Percentiles rank a stretch among this genome's conserved stretches.
These are phyloP conservation scores for Ptilonorhynchus violaceus DNA, from an alignment of 2,113 vertebrate species.

Conservation along the genomic window DNA sequence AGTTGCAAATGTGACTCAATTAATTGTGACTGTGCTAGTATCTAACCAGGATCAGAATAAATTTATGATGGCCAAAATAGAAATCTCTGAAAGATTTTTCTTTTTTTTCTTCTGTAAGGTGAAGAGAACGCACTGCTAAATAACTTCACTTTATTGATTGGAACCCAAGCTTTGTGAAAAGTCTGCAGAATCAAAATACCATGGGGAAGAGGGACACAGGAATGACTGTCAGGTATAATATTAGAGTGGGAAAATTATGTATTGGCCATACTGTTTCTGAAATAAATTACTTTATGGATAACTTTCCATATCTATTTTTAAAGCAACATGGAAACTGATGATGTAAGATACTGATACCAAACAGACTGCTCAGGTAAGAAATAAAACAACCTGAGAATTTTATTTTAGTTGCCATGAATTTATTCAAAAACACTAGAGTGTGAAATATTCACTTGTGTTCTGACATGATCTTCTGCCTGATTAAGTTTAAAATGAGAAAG, in stretches of 20 bases:
- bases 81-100: neutral
- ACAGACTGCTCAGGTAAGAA: neutral
- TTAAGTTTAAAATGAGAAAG: neutral
- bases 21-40: neutral
- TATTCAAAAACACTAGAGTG: neutral
- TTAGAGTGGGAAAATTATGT: neutral
- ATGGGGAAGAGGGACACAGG: accelerated
- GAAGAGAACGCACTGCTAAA: neutral
- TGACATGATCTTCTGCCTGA: neutral
- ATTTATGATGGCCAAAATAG: neutral
- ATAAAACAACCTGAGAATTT: neutral
- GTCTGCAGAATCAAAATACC: neutral
- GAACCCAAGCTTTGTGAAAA: neutral
- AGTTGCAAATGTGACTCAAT: neutral
- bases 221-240: neutral
- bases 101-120: neutral
- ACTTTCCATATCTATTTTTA: neutral
- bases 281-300: neutral
- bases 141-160: neutral
- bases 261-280: neutral
- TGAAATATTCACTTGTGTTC: neutral
- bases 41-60: neutral
- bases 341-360: neutral
- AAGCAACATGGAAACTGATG: neutral
- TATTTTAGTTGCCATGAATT: neutral